Evolutionary conservation across 2,888 invertebrate genomes (phyloP), one percentile per base, ranked within the genome.

Genomic region (Cremastinae sp.): DNA sequence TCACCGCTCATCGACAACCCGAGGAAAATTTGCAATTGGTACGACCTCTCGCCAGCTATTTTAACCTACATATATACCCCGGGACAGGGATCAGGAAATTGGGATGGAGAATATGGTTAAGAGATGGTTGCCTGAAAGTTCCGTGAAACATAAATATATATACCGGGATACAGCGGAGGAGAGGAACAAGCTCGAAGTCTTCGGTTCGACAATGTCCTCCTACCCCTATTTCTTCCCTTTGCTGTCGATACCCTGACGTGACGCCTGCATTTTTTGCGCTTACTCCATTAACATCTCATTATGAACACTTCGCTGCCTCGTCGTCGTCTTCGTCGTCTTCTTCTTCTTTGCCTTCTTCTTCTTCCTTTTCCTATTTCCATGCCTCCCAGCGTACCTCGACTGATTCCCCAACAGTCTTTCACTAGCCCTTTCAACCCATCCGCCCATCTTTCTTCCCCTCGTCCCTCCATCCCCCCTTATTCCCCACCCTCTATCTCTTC

Each of bases 221-320:
- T 5, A 28, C 28, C 28, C 28, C 28, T 28, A 2, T 28, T 28
- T 28, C 28, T 28, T 28, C 28, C 28, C 75, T 49, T 56, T 62
- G 75, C 87, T 87, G 87, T 88, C 87, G 88, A 87, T 87, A 88
- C 80, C 87, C 82, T 84, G 86, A 86, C 83, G 84, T 83, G 85
- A 86, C 82, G 84, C 81, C 81, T 82, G 83, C 83, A 80, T 85
- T 88, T 86, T 87, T 82, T 83, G 81, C 86, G 78, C 85, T 82
- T 83, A 87, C 86, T 88, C 88, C 88, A 88, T 88, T 88, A 88
- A 88, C 88, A 88, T 88, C 88, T 88, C 88, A 88, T 88, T 88
- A 88, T 87, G 85, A 88, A 88, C 88, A 87, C 85, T 87, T 81
- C 82, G 83, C 79, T 82, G 84, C 80, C 81, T 82, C 81, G 66